Conservation (phyloP, 2,888 invertebrate genomes). For the Acheta domesticus region DNA sequence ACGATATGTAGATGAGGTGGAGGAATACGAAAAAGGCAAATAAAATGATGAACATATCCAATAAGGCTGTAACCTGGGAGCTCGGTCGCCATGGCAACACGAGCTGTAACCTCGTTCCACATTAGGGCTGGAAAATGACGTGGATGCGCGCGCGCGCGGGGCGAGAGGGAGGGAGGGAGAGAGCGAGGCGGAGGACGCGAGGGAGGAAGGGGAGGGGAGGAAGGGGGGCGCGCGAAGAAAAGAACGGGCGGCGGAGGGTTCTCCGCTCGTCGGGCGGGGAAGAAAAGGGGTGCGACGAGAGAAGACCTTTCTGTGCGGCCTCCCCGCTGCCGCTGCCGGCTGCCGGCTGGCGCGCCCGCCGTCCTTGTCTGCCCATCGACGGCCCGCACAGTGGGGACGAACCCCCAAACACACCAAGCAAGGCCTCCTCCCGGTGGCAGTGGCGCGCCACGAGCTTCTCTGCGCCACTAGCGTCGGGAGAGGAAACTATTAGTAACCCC, state of each 20-base stretch:
- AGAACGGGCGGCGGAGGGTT: neutral
- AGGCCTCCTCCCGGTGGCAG: too few relatives aligned
- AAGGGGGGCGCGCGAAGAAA: neutral
- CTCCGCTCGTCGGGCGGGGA: too few relatives aligned
- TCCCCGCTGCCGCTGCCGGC: neutral
- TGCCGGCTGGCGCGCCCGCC: neutral
- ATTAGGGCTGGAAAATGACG: constrained; percentile 34
- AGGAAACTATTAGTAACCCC: too few relatives aligned
- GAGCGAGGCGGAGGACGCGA: too few relatives aligned
- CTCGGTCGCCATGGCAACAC: constrained; percentile 33
- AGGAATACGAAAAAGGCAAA: constrained; percentile 28
- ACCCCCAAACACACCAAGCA: too few relatives aligned
- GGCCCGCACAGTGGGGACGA: too few relatives aligned
- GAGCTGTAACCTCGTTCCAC: constrained; percentile 34
- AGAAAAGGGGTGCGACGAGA: neutral
- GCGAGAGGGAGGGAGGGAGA: neutral
- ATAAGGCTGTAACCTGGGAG: constrained; percentile 35
- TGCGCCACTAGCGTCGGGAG: too few relatives aligned
- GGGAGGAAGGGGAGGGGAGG: neutral
- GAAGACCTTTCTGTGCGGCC: neutral
- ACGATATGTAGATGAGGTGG: constrained; percentile 9
- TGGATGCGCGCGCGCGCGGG: neutral
- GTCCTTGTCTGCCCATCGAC: too few relatives aligned
- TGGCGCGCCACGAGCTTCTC: too few relatives aligned
- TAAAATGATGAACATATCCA: constrained; percentile 37